Base-by-base conservation (phyloP, 2,888 invertebrate genomes). In the Scaptomyza tumidula region DNA sequence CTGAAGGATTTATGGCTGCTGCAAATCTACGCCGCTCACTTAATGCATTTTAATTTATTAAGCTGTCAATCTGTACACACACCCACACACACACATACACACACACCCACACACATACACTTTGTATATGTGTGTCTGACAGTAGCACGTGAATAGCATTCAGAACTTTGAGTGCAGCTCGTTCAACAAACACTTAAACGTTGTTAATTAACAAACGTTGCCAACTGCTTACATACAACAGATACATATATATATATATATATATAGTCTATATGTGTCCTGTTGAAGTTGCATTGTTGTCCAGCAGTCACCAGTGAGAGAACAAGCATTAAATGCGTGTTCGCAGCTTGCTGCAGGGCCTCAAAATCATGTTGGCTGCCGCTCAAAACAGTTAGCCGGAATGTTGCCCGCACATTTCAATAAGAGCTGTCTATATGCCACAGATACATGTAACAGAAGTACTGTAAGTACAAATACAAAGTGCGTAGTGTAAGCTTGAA, bases 41-140 rank as follows among this genome's bases (percentile, higher is more conserved):
- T 85, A 87, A 87, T 86, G 87, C 85, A 87, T 72, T 86, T 86
- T 87, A 86, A 86, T 86, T 86, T 86, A 85, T 86, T 86, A 86
- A 87, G 82, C 82, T 86, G 85, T 86, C 85, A 85, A 85, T 86
- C 76, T 52, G 41, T 16, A 19, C 11, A 29, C 56, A 41, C 29
- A 13, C 45, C 58, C 37, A 50, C 45, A 44, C 46, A 13, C 19
- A n/a, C 44, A 14, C 11, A 29, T 33, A 50, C 45, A 44, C 46
- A 13, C 19, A n/a, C 44, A 14, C 11, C 24, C 45, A 44, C 50
- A 13, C 19, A n/a, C 44, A 14, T 9, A 29, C 50, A 10, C 19
- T 10, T 44, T 10, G 7, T 24, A 29, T 65, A 16, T 33, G 13
- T 6, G 3, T 55, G 35, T 19, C 39, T 31, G 46, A 48, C 14